A percentile compares a stretch with the other conserved stretches of the same genome.
Conservation (phyloP, 2,888 invertebrate genomes). For the Ctena decussata region DNA sequence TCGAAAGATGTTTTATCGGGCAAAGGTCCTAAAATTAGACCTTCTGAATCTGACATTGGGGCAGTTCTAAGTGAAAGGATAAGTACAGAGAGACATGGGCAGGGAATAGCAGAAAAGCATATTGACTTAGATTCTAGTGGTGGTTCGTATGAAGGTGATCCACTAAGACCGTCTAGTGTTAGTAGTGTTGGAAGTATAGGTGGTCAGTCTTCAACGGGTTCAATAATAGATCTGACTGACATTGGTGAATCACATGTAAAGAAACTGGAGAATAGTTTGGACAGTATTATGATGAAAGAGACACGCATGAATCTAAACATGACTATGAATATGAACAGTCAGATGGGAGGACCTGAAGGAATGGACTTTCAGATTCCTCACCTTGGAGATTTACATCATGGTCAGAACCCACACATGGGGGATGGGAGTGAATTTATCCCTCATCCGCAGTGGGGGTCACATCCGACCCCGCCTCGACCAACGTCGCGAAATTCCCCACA, state of each 20-base stretch:
- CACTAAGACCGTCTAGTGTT: constrained; percentile 60
- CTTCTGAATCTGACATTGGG: constrained; percentile 62
- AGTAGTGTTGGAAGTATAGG: constrained; percentile 69
- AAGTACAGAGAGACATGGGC: constrained; percentile 53
- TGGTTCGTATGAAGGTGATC: constrained; percentile 61
- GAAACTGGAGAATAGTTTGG: constrained; percentile 77
- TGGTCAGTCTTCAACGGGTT: constrained; percentile 63
- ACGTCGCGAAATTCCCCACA: constrained; percentile 61
- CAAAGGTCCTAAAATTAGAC: constrained; percentile 85
- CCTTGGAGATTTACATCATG: constrained; percentile 63
- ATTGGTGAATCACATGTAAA: constrained; percentile 77
- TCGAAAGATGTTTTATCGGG: constrained; percentile 77
- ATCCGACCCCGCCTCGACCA: constrained; percentile 59
- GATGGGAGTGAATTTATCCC: constrained; percentile 54
- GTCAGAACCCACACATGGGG: constrained; percentile 65
- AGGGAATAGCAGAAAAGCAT: constrained; percentile 63
- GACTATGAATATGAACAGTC: constrained; percentile 45
- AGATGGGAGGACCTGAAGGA: constrained; percentile 34
- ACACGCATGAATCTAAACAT: constrained; percentile 22
- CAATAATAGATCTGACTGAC: constrained; percentile 81
- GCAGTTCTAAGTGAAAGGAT: constrained; percentile 47
- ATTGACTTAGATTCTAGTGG: constrained; percentile 70
- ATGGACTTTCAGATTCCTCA: constrained; percentile 46
- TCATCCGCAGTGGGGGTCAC: constrained; percentile 46
- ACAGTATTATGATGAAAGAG: constrained; percentile 75